Evolutionary conservation across 2,113 vertebrate genomes (phyloP).

Genomic region (Rhabdornis inornatus): DNA sequence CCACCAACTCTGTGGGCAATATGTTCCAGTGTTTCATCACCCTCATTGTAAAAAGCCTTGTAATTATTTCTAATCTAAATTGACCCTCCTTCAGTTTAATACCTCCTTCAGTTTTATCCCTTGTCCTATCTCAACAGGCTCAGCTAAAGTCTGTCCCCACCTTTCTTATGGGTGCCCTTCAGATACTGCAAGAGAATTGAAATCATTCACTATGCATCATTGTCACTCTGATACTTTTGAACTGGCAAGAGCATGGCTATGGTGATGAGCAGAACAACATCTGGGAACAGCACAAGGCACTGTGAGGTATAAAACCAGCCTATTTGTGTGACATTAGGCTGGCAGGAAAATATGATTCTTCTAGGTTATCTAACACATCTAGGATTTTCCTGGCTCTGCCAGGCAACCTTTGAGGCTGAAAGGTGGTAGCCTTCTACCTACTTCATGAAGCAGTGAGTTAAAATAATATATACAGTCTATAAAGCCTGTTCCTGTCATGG

Average conservation of each 20-base stretch:
- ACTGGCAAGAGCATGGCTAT: neutral
- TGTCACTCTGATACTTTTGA: neutral
- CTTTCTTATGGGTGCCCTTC: neutral
- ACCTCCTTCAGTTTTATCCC: neutral
- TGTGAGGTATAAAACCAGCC: neutral
- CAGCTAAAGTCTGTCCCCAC: neutral
- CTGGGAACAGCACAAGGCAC: neutral
- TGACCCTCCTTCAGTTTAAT: neutral
- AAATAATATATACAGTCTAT: neutral
- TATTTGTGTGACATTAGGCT: neutral
- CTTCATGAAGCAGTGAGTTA: neutral
- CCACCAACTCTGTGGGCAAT: neutral
- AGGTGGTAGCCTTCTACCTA: neutral
- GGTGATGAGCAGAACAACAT: neutral
- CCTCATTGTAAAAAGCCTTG: neutral
- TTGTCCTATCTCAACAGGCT: neutral
- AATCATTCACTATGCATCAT: neutral
- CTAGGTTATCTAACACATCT: rapidly evolving
- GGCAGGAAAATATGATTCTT: neutral
- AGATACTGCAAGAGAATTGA: neutral
- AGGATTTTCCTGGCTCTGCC: neutral
- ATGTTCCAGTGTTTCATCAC: neutral
- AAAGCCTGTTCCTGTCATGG: neutral
- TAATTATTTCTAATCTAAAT: neutral
- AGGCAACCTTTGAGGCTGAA: neutral